Base-by-base conservation (phyloP, 2,888 invertebrate genomes). In the Globia sparganii region DNA sequence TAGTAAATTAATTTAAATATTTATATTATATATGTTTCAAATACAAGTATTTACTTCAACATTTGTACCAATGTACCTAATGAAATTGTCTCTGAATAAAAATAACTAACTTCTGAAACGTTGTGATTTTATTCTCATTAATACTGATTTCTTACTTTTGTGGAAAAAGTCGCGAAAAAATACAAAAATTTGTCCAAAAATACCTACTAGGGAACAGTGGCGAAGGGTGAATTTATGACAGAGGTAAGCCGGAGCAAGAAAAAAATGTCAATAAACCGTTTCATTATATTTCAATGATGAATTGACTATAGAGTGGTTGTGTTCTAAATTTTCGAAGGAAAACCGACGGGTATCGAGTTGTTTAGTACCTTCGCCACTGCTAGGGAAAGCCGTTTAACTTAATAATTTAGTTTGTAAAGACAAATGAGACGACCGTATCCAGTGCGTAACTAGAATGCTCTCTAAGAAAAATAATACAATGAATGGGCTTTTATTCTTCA, bases 51-150 rank as follows among this genome's bases (percentile, higher is more conserved):
- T 82, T 85, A 88, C 81, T 82, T 82, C 84, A 81, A 80, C 21
- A 86, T 89, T 88, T 90, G 74, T 90, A 89, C 85, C 84, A 69
- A 85, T 88, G 84, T 88, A 67, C 31, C 67, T 67, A 87, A 78
- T 85, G 70, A 82, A 81, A 87, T 80, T 87, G 72, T 87, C 85
- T 88, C 88, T 87, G 73, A 90, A 90, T 90, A 89, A 90, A 88
- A 79, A 79, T 78, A 84, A 87, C 72, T 85, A 85, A 86, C 86
- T 86, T 89, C 87, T 78, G 70, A 72, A 72, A 65, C 59, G 31
- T 65, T 58, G 59, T 67, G 61, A 66, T 74, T 83, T 76, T 72
- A 43, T 78, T 74, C 59, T 49, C 25, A 28, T 61, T 68, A 59
- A 62, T 65, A 56, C 15, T n/a, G 56, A 74, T 61, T 67, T 69